These are phyloP conservation scores for Vipera ursinii DNA, from an alignment of 2,797 vertebrate species.

Conservation along the genomic window DNA sequence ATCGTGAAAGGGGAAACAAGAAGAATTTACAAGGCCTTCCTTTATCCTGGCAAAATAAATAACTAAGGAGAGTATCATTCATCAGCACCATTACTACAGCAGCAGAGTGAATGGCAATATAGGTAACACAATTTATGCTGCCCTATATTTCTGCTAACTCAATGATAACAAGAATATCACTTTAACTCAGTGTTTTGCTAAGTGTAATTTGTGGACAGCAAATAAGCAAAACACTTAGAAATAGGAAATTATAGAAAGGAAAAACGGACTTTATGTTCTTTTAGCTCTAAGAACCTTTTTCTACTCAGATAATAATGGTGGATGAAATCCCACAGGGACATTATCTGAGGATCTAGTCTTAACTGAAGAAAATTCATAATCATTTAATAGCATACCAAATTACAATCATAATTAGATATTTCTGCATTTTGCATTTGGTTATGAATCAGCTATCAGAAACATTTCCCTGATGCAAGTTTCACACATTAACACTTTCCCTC, in stretches of 20 bases:
- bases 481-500: background rate
- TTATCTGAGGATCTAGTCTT: background rate
- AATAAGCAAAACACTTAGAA: background rate
- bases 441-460: background rate
- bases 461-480: background rate
- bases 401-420: background rate
- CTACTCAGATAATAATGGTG: background rate
- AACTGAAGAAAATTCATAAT: background rate
- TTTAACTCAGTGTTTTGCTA: background rate
- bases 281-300: background rate
- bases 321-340: background rate
- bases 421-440: background rate
- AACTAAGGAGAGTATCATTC: background rate
- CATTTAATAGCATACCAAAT: background rate
- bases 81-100: background rate
- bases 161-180: background rate
- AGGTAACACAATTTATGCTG: background rate
- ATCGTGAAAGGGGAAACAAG: background rate
- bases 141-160: background rate
- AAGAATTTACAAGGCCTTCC: background rate
- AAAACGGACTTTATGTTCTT: background rate
- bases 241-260: background rate
- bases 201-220: background rate
- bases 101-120: background rate
- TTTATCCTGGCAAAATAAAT: background rate